Base-by-base conservation (phyloP, 2,888 invertebrate genomes). In the Hypolimnas misippus region DNA sequence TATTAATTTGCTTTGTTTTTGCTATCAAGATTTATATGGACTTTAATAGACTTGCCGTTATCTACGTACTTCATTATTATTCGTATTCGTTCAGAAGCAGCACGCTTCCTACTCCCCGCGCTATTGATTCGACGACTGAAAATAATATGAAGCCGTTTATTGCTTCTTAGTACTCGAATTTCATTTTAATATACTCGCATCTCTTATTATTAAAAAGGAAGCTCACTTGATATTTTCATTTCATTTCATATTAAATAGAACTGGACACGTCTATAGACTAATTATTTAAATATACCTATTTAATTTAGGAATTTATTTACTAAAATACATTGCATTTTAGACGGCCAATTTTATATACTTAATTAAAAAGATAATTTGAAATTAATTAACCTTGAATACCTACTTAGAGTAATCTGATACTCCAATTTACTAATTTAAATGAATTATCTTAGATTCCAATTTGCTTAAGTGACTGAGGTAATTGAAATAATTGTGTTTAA, bases 1-100 rank as follows among this genome's bases (percentile, higher is more conserved):
- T 46, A 46, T 19, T 46, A 46, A 46, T 46, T 46, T 21, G 44
- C 44, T 46, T 46, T 21, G 19, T n/a, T 12, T 21, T 19, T 21
- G 44, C 19, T 46, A 46, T 46, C 44, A 21, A 21, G 19, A 46
- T 46, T 21, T 46, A 46, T 21, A 46, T 21, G 19, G 21, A 21
- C 44, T 38, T 38, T 38, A 38, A 1, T 38, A 38, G n/a, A n/a
- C 35, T 46, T 46, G 17, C 42, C 19, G n/a, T 21, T 46, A 12
- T 46, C 44, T 19, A 19, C 44, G 21, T 19, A 5, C 44, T 46
- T 46, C 44, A 46, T 46, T 46, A 19, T 12, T 21, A 46, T 46
- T 46, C 44, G 44, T 19, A 21, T 10, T 46, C 44, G 44, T 21
- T 46, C 19, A 46, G 44, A 21, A 19, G 21, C 14, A 40, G 40